These are phyloP conservation scores for Drosophila hydei DNA, from an alignment of 1,140 invertebrate species.

Conservation along the genomic window DNA sequence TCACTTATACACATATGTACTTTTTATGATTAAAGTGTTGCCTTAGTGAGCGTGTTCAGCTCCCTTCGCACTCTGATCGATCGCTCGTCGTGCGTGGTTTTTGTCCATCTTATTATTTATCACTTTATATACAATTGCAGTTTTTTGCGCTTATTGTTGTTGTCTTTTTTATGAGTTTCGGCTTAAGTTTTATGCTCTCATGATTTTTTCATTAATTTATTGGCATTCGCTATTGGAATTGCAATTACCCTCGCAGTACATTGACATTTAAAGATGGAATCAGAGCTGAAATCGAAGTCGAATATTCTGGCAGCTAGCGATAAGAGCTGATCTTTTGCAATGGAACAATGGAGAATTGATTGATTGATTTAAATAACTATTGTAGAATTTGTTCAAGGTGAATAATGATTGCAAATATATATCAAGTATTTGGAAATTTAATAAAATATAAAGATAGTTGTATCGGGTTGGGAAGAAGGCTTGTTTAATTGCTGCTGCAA, in stretches of 20 bases:
- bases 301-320: slow-evolving; percentile 28
- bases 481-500: slow-evolving; percentile 18
- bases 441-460: not conserved
- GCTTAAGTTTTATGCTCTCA: slow-evolving; percentile 69
- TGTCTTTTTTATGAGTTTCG: slow-evolving; percentile 44
- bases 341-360: not conserved
- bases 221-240: slow-evolving; percentile 41
- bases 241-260: slow-evolving; percentile 45
- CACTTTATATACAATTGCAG: slow-evolving; percentile 66
- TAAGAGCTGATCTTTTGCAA: slow-evolving; percentile 4
- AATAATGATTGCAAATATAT: not conserved
- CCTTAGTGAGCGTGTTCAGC: slow-evolving; percentile 27
- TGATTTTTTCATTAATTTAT: slow-evolving; percentile 81
- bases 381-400: not conserved
- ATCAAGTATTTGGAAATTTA: not conserved
- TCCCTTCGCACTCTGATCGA: slow-evolving; percentile 39
- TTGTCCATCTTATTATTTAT: slow-evolving; percentile 71
- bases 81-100: slow-evolving; percentile 27
- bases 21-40: slow-evolving; percentile 63
- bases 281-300: slow-evolving; percentile 44
- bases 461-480: slow-evolving; percentile 1
- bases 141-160: slow-evolving; percentile 42
- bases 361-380: not conserved
- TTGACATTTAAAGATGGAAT: slow-evolving; percentile 39
- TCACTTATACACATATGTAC: slow-evolving; percentile 56